A percentile compares a stretch with the other conserved stretches of the same genome.
phyloP scores from a whole-genome alignment of 2,888 invertebrate genomes.

The Athalia cordata region DNA sequence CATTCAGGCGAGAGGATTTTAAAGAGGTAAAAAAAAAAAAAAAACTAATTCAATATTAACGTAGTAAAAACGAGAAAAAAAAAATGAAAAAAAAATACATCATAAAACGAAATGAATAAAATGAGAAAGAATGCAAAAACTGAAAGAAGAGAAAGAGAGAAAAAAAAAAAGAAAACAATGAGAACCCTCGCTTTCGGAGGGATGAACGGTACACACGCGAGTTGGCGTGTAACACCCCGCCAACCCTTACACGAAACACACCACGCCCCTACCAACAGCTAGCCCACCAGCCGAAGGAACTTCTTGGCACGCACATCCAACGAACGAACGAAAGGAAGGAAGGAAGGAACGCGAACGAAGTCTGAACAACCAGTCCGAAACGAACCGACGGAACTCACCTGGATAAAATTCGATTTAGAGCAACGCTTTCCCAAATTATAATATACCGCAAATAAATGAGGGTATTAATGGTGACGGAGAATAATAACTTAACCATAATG shows the following conservation, averaged over 20 bases:
- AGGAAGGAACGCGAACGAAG: too few relatives aligned
- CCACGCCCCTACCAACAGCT: constrained; percentile 43
- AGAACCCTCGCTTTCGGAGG: constrained; percentile 67
- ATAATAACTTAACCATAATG: background rate
- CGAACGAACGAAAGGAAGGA: too few relatives aligned
- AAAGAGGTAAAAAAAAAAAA: too few relatives aligned
- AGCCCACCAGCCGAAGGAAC: constrained; percentile 21
- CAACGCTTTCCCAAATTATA: constrained; percentile 34
- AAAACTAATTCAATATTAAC: too few relatives aligned
- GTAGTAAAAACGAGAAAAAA: too few relatives aligned
- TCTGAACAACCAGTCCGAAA: too few relatives aligned
- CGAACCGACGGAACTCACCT: background rate
- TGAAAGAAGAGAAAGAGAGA: constrained; percentile 48
- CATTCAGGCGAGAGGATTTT: too few relatives aligned
- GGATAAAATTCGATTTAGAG: constrained; percentile 37
- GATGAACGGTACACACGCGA: constrained; percentile 69
- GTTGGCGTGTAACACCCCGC: constrained; percentile 67
- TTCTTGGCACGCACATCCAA: constrained; percentile 27
- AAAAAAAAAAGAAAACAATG: constrained; percentile 56
- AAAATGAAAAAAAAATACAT: background rate
- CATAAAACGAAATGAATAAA: background rate
- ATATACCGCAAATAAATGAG: constrained; percentile 24
- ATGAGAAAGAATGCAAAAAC: constrained; percentile 1
- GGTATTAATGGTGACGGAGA: constrained; percentile 30
- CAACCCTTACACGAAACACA: constrained; percentile 48